Base-by-base conservation (phyloP, 2,113 vertebrate genomes). In the Sylvilagus bachmani region DNA sequence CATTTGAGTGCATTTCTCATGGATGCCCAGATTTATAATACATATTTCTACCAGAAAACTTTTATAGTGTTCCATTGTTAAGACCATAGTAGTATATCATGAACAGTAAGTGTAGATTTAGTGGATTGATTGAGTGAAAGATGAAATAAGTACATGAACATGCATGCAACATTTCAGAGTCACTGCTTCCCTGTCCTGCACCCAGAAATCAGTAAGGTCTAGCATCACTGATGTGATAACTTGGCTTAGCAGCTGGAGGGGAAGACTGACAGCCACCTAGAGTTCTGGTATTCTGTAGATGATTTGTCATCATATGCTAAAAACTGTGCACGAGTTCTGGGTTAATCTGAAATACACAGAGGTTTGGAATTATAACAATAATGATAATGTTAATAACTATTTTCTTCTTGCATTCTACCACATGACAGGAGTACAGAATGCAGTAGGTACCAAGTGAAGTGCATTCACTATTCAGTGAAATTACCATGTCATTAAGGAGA, bases 311-410 rank as follows among this genome's bases (percentile, higher is more conserved):
- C 38, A 38, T 83, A 22, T 85, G 84, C 33, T 25, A 82, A 70
- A 93, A 89, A 31, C 64, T 86, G 27, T 22, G 38, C 74, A 38
- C 78, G 93, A 85, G 44, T 77, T 88, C 29, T 89, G 53, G 11
- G 89, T 44, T 38, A 13, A 92, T 51, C 36, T 29, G 19, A 89
- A 83, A 78, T 71, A 71, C 44, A 92, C n/a, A 90, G 9, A 86
- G 31, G 36, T 81, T 84, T 90, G 9, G 22, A 66, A 66, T 89
- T 95, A 38, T 58, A 58, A 16, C 55, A 58, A 14, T 58, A 14
- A 17, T 58, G 55, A 2, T 16, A 58, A 9, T 38, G 66, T 95
- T 93, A 79, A 62, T 71, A 55, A 81, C 75, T 71, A 87, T 79
- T 49, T 38, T 29, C 10, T 38, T 75, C 10, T 51, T 75, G 92